Base-by-base conservation (phyloP, 2,888 invertebrate genomes). In the Axea sp. region DNA sequence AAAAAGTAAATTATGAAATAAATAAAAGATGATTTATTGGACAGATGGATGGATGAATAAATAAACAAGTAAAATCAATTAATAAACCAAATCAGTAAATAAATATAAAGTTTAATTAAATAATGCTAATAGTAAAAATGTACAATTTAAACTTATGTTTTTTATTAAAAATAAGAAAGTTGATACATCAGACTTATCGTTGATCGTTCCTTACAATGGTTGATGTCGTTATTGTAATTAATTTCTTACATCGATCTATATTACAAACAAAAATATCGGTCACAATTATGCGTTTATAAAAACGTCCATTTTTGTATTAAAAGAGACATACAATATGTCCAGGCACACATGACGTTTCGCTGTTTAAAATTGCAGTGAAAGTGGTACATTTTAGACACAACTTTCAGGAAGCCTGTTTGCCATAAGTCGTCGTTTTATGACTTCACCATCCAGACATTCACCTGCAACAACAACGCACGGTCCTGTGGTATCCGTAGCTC, bases 391-490 rank as follows among this genome's bases (percentile, higher is more conserved):
- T 92, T 93, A 95, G 83, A 95, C 95, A 89, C 95, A 95, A 86
- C 95, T 95, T 89, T 95, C 95, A 35, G 95, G 95, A 85, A 95
- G 92, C 85, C 95, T 92, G 87, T 94, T 94, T 83, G 95, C 94
- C 90, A 95, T 94, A 75, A 95, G 91, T 84, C 95, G 92, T 88
- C 95, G 94, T 88, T 95, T 95, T 88, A 95, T 95, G 83, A 95
- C 95, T 87, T 94, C 92, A 60, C 95, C 95, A 89, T 95, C 95
- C 83, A 94, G 91, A 82, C 86, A 86, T 81, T 90, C 90, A 74
- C 90, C 86, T 4, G 86, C 86, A 15, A 86, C 84, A 55, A 86
- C 80, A 51, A 86, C 87, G 19, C 86, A 85, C 15, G 83, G 85
- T 31, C 83, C 84, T 33, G 81, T 78, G 12, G 81, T 83, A 3